Evolutionary conservation across 2,888 invertebrate species (phyloP).

Genomic region (Dysmachus trigonus): DNA sequence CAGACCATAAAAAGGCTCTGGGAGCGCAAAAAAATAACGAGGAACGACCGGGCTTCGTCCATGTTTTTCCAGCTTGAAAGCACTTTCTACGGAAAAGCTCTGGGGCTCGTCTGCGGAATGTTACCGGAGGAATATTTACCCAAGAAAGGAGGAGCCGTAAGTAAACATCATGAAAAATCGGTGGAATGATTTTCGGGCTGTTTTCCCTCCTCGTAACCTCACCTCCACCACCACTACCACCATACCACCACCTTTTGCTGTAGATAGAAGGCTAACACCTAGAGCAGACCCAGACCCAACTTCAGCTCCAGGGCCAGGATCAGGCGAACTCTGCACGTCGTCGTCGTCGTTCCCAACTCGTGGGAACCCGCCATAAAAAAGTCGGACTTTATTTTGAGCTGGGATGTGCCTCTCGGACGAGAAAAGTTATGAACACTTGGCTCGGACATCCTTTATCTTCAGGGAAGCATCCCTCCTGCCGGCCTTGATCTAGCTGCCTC

Average conservation of each 20-base stretch:
- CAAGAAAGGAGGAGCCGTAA: constrained; percentile 37
- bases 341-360: not conserved
- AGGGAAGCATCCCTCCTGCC: not conserved
- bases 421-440: constrained; percentile 36
- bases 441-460: constrained; percentile 22
- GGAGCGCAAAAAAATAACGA: constrained; percentile 7
- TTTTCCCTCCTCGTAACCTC: not conserved
- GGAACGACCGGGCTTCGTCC: not conserved
- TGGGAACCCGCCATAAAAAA: constrained; percentile 12
- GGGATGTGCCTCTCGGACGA: constrained; percentile 9
- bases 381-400: constrained; percentile 7
- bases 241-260: not conserved
- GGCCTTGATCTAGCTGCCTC: not conserved
- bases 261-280: not conserved
- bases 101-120: not conserved
- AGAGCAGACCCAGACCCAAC: not conserved
- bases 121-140: constrained; percentile 28
- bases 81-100: not conserved
- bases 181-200: constrained; percentile 24
- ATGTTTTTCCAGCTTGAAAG: constrained; percentile 34
- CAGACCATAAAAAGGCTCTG: constrained; percentile 35
- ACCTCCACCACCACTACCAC: not conserved
- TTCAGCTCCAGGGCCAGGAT: not conserved
- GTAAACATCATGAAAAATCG: constrained; percentile 41
- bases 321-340: not conserved